Evolutionary conservation across 2,113 vertebrate species (phyloP).

Genomic region (Choloepus hoffmanni): DNA sequence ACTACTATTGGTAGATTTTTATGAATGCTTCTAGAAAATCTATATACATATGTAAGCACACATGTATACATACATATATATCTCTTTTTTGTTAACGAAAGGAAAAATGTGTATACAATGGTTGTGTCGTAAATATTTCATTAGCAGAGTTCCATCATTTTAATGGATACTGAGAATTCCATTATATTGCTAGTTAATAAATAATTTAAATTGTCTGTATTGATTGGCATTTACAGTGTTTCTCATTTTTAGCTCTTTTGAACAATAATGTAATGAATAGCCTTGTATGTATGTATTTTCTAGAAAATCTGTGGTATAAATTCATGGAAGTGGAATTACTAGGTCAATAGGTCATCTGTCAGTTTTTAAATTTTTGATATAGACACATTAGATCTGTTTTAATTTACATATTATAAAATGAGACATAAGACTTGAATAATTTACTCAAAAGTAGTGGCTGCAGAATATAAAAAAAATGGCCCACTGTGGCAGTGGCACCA

Average conservation of each 20-base stretch:
- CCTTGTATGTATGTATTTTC: not conserved
- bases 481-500: not conserved
- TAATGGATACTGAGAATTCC: slow-evolving; percentile 12
- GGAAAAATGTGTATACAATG: not conserved
- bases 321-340: slow-evolving; percentile 17
- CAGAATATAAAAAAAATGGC: not conserved
- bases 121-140: not conserved
- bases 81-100: slow-evolving; percentile 21
- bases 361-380: slow-evolving; percentile 15
- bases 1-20: not conserved
- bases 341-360: not conserved
- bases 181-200: slow-evolving; percentile 1
- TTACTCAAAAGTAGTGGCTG: not conserved
- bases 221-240: not conserved
- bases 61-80: not conserved
- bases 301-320: not conserved
- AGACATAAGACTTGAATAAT: not conserved
- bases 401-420: not conserved
- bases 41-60: not conserved
- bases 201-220: slow-evolving; percentile 1
- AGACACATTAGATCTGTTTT: not conserved
- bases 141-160: not conserved
- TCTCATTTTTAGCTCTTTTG: slow-evolving; percentile 16
- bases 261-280: not conserved
- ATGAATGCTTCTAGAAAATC: not conserved